Conservation (phyloP, 2,888 invertebrate species). For the Heteromurus nitidus region DNA sequence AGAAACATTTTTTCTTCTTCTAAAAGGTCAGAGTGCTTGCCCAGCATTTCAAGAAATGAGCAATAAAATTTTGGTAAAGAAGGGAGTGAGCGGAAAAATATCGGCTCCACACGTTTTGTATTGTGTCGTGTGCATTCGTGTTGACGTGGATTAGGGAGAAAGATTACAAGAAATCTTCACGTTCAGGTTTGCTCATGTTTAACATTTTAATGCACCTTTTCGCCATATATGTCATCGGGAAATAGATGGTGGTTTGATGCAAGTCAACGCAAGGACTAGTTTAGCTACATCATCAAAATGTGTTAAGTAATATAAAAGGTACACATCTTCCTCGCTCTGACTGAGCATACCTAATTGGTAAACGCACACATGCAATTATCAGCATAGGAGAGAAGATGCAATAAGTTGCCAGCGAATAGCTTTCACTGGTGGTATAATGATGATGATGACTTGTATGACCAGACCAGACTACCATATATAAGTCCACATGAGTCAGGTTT, state of each 20-base stretch:
- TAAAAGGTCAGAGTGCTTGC: too few relatives aligned
- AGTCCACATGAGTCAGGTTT: neutral
- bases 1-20: too few relatives aligned
- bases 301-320: neutral
- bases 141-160: neutral
- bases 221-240: constrained; percentile 38
- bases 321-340: too few relatives aligned
- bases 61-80: too few relatives aligned
- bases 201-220: constrained; percentile 37
- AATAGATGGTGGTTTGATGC: neutral
- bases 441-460: neutral
- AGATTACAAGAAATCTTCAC: neutral
- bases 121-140: too few relatives aligned
- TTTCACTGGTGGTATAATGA: constrained; percentile 45
- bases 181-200: constrained; percentile 11
- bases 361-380: constrained; percentile 23
- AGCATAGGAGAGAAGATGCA: constrained; percentile 26
- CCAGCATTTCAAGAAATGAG: too few relatives aligned
- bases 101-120: too few relatives aligned
- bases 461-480: too few relatives aligned
- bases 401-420: constrained; percentile 1
- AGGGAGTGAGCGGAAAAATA: too few relatives aligned
- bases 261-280: constrained; percentile 23
- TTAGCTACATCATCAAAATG: constrained; percentile 40
- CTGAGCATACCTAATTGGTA: neutral